A percentile compares a stretch with the other conserved stretches of the same genome.
These are phyloP conservation scores for Epirrhoe alternata DNA, from an alignment of 2,888 invertebrate genomes.

Conservation along the genomic window DNA sequence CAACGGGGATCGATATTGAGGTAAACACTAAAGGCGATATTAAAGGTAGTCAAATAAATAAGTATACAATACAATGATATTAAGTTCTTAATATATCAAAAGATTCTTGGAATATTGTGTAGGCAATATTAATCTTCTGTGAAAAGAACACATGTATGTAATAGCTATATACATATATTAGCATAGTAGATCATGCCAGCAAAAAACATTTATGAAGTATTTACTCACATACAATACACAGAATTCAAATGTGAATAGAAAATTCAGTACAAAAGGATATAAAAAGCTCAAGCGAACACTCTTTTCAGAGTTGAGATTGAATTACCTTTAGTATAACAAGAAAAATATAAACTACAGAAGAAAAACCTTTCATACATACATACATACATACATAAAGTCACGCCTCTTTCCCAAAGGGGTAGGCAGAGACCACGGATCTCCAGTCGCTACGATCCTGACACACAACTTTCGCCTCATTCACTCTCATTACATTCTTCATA, in stretches of 20 bases:
- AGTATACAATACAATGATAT: too few relatives aligned
- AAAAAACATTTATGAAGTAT: background rate
- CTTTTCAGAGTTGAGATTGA: constrained; percentile 7
- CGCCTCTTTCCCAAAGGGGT: too few relatives aligned
- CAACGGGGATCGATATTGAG: too few relatives aligned
- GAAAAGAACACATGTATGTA: background rate
- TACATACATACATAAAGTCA: too few relatives aligned
- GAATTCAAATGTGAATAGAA: constrained; percentile 8
- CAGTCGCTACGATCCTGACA: too few relatives aligned
- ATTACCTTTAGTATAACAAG: background rate
- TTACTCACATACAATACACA: background rate
- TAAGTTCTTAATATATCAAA: background rate
- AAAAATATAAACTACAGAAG: background rate
- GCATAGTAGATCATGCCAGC: background rate
- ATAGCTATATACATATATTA: background rate
- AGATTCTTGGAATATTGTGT: background rate
- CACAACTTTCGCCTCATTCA: too few relatives aligned
- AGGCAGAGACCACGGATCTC: too few relatives aligned
- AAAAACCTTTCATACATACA: too few relatives aligned
- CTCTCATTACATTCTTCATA: too few relatives aligned
- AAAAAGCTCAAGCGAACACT: constrained; percentile 15
- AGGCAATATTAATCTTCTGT: background rate
- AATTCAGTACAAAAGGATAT: constrained; percentile 12
- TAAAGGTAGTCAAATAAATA: too few relatives aligned
- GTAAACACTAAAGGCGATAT: too few relatives aligned